Evolutionary conservation across 2,888 invertebrate species (phyloP).

Genomic region (Microplitis manilae): DNA sequence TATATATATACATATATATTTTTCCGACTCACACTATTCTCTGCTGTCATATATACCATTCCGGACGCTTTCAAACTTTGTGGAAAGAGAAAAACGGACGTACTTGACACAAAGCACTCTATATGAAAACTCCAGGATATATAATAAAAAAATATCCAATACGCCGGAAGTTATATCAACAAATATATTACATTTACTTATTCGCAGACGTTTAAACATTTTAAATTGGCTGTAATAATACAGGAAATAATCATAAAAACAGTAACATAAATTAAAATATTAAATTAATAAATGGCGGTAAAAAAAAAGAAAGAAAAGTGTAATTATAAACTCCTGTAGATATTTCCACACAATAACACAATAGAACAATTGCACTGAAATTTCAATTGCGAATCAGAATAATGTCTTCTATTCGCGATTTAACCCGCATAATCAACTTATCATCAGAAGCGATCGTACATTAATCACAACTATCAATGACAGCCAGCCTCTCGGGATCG

Average conservation of each 20-base stretch:
- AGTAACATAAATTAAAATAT: too few species aligned
- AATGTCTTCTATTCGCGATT: conserved; percentile 19
- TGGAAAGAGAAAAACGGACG: conserved; percentile 32
- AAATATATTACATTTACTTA: conserved; percentile 3
- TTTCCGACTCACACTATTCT: conserved; percentile 11
- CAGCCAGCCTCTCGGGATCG: conserved; percentile 51
- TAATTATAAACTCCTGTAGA: too few species aligned
- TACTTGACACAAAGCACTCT: conserved; percentile 28
- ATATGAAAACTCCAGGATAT: conserved; percentile 16
- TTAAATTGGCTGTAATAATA: too few species aligned
- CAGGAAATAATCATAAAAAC: too few species aligned
- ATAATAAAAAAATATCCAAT: conserved; percentile 15
- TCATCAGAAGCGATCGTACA: conserved; percentile 59
- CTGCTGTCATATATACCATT: conserved; percentile 2
- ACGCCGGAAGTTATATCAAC: background rate
- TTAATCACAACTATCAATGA: conserved; percentile 70
- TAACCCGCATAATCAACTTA: conserved; percentile 66
- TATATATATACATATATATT: conserved; percentile 15
- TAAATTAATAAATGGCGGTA: too few species aligned
- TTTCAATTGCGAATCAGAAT: background rate
- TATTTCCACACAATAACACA: background rate
- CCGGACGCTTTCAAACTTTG: conserved; percentile 36
- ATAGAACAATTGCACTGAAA: background rate
- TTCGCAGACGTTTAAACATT: background rate
- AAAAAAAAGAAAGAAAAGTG: too few species aligned